These are phyloP conservation scores for Neotoxoptera formosana DNA, from an alignment of 1,140 invertebrate genomes.

Conservation along the genomic window DNA sequence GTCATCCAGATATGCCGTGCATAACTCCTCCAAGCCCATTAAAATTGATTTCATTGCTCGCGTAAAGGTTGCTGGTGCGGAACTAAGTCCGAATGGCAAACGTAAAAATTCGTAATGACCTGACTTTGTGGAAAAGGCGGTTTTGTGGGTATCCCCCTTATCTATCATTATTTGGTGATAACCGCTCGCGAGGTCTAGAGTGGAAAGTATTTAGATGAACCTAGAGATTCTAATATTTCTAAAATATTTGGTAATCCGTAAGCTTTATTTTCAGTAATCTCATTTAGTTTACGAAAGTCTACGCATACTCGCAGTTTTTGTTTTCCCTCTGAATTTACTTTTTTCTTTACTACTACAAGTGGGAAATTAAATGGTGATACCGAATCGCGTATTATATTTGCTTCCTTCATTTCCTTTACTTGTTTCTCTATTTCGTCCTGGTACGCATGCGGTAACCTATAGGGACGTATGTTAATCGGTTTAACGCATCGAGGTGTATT, in stretches of 20 bases:
- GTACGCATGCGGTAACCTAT: neutral
- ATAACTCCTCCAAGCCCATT: neutral
- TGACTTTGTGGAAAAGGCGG: neutral
- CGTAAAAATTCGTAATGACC: slow-evolving; percentile 61
- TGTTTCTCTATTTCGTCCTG: neutral
- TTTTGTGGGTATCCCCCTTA: neutral
- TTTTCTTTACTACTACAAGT: no score
- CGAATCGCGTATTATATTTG: neutral
- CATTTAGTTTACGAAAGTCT: no score
- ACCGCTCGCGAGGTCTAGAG: neutral
- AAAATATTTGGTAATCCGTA: neutral
- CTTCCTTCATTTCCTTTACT: neutral
- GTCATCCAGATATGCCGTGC: neutral
- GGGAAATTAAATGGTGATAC: neutral
- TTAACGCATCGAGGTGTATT: no score
- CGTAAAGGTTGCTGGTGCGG: slow-evolving; percentile 61
- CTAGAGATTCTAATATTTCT: neutral
- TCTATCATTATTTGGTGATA: neutral
- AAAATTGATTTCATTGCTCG: no score
- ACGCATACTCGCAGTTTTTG: no score
- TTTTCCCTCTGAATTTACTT: no score
- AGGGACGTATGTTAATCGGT: neutral
- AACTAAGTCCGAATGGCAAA: slow-evolving; percentile 65
- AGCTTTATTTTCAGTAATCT: neutral
- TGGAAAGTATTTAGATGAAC: neutral